These are phyloP conservation scores for Brachyhypopomus gauderio DNA, from an alignment of 2,113 vertebrate genomes.

Conservation along the genomic window DNA sequence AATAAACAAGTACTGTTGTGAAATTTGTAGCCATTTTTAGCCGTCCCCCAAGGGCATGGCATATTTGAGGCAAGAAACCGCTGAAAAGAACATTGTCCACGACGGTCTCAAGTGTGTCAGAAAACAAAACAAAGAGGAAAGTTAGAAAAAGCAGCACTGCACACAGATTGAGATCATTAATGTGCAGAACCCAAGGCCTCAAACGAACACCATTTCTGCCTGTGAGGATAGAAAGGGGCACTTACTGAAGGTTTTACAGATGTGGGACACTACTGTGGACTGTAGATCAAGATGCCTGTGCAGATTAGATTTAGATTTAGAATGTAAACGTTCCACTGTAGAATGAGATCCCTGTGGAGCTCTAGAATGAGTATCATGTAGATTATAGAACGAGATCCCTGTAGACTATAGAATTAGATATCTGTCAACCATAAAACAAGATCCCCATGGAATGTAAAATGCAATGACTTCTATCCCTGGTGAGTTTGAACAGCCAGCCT, in stretches of 20 bases:
- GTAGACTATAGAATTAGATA: conserved; percentile 23
- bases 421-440: too few relatives aligned
- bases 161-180: too few relatives aligned
- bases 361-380: too few relatives aligned
- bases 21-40: conserved; percentile 59
- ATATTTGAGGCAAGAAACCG: conserved; percentile 19
- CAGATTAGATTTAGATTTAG: too few relatives aligned
- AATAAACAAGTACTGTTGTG: conserved; percentile 63
- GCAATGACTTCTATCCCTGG: neutral
- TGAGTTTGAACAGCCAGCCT: conserved; percentile 15
- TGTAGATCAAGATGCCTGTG: conserved; percentile 26
- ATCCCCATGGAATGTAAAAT: neutral
- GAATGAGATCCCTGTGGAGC: neutral
- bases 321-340: conserved; percentile 20
- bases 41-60: conserved; percentile 56
- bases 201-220: neutral
- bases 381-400: conserved; percentile 17
- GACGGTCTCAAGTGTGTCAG: neutral
- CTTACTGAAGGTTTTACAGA: conserved; percentile 99
- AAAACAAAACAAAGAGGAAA: neutral
- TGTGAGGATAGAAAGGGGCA: conserved; percentile 52
- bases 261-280: conserved; percentile 89
- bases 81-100: neutral
- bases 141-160: neutral
- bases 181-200: too few relatives aligned